Evolutionary conservation across 2,888 invertebrate species (phyloP).

Genomic region (Elysia crispata): DNA sequence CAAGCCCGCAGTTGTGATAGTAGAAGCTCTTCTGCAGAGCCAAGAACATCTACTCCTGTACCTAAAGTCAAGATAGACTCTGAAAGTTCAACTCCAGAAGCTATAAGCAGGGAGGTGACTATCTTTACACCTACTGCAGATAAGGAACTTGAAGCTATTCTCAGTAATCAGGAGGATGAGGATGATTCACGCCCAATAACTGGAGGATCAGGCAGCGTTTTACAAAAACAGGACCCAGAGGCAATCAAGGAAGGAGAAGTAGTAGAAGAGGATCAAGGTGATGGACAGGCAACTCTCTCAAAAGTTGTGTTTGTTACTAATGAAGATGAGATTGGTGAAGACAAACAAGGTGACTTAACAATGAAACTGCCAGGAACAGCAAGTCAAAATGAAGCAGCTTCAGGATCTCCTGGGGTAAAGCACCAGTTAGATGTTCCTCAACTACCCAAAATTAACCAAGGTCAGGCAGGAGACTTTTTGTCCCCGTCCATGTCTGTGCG

Average conservation of each 20-base stretch:
- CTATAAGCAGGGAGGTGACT: slow-evolving; percentile 56
- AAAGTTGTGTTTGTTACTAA: too few relatives aligned
- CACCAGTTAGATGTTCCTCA: not conserved
- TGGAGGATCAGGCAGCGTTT: slow-evolving; percentile 24
- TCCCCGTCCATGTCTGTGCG: slow-evolving; percentile 27
- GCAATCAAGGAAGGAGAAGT: not conserved
- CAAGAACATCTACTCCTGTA: slow-evolving; percentile 30
- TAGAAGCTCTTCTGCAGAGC: slow-evolving; percentile 38
- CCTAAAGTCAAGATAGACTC: slow-evolving; percentile 14
- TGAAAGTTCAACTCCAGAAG: slow-evolving; percentile 55
- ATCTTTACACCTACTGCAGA: slow-evolving; percentile 67
- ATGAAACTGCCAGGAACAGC: not conserved
- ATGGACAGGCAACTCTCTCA: not conserved
- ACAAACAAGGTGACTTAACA: too few relatives aligned
- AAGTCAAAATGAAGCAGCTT: not conserved
- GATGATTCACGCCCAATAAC: slow-evolving; percentile 48
- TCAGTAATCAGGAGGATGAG: slow-evolving; percentile 54
- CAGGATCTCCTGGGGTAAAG: not conserved
- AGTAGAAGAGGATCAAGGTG: not conserved
- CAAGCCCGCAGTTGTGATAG: slow-evolving; percentile 21
- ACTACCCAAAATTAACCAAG: not conserved
- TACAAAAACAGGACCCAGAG: not conserved
- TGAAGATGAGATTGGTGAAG: too few relatives aligned
- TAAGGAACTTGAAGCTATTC: slow-evolving; percentile 66
- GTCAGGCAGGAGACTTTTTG: slow-evolving; percentile 17